A percentile compares a stretch with the other conserved stretches of the same genome.
phyloP scores from a whole-genome alignment of 2,113 vertebrate species.

The Hystrix cristata region DNA sequence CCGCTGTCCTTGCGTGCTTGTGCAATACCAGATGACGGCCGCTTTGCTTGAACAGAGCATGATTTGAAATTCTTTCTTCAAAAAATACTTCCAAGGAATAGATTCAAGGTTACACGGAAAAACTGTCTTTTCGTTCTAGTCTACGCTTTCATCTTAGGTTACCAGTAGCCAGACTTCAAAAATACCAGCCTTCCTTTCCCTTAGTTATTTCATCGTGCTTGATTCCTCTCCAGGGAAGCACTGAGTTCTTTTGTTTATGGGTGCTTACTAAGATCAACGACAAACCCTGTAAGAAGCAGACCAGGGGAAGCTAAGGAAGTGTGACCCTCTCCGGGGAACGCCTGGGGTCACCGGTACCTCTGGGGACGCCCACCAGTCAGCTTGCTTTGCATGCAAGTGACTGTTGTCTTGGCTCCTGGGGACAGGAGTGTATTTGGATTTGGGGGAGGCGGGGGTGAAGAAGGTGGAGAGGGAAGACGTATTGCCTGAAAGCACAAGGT shows the following conservation, averaged over 20 bases:
- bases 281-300: neutral
- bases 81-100: neutral
- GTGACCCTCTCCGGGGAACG: neutral
- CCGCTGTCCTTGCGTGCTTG: neutral
- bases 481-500: neutral
- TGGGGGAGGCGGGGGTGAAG: neutral
- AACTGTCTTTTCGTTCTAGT: neutral
- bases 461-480: neutral
- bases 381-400: slow-evolving; percentile 37
- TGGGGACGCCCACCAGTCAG: neutral
- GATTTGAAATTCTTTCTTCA: neutral
- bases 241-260: neutral
- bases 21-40: neutral
- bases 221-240: slow-evolving; percentile 8
- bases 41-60: neutral
- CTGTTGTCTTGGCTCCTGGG: neutral
- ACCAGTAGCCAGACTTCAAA: neutral
- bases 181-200: neutral
- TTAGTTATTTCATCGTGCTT: slow-evolving; percentile 19
- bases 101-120: neutral
- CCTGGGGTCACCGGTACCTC: neutral
- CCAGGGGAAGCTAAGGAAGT: neutral
- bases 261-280: neutral
- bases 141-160: neutral
- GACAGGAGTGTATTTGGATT: neutral